phyloP scores from a whole-genome alignment of 1,140 invertebrate genomes.

The Chelonus insularis region DNA sequence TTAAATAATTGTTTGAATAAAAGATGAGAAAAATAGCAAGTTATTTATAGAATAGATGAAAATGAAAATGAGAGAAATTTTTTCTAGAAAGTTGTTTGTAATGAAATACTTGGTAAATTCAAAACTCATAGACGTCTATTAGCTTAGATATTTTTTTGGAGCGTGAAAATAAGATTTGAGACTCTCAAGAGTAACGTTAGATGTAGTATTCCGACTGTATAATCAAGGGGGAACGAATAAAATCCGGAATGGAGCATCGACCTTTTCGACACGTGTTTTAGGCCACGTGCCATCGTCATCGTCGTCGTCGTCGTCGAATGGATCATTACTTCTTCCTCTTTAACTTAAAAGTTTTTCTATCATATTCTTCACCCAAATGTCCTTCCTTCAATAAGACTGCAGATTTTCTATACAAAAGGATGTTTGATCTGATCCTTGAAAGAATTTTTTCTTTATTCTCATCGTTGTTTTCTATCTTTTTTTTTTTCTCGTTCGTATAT shows the following conservation, averaged over 20 bases:
- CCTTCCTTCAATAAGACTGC: not conserved
- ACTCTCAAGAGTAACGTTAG: not conserved
- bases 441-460: too few relatives aligned
- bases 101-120: too few relatives aligned
- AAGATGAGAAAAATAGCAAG: too few relatives aligned
- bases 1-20: too few relatives aligned
- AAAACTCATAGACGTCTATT: too few relatives aligned
- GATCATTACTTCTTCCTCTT: constrained; percentile 31
- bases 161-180: not conserved
- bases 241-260: constrained; percentile 44
- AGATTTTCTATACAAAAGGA: too few relatives aligned
- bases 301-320: constrained; percentile 37
- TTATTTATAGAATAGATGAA: too few relatives aligned
- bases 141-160: too few relatives aligned
- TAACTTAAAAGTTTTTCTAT: constrained; percentile 1
- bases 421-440: too few relatives aligned
- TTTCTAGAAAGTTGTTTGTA: not conserved
- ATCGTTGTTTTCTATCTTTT: too few relatives aligned
- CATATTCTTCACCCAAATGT: not conserved
- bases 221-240: constrained; percentile 37
- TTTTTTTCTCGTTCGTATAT: not conserved
- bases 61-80: too few relatives aligned
- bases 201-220: not conserved
- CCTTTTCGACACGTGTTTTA: constrained; percentile 44
- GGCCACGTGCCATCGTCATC: constrained; percentile 41